Evolutionary conservation across 2,113 vertebrate genomes (phyloP), one percentile per base, ranked within the genome.

Genomic region (Gambusia affinis): DNA sequence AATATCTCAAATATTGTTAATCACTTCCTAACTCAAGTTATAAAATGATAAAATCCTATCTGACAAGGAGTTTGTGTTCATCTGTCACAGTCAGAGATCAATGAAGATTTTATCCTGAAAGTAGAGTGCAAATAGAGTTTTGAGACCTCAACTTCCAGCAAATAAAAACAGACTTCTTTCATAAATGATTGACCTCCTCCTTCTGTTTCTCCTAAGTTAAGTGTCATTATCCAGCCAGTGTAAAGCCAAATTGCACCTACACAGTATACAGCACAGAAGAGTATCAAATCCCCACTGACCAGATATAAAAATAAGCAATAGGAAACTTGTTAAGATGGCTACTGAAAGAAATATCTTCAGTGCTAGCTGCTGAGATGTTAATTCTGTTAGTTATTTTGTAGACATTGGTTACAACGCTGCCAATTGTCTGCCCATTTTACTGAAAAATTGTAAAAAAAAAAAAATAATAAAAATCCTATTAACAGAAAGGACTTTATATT

Each of bases 1-100:
- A 61, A 75, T 68, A 60, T 8, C 54, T 37, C 64, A 80, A 42
- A 64, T 74, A 29, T 73, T 74, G 8, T 66, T 78, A 71, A 84
- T 64, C 63, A 8, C 51, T 67, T 31, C 39, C 70, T 75, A 60
- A 70, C 22, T 76, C 30, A 4, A 37, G 27, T 66, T 77, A 51
- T 73, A 67, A 82, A 61, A 2, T 29, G 12, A 42, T 15, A 4
- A 68, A 69, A 75, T 60, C 29, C 66, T 28, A 30, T 81, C 57
- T 70, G 64, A 78, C 69, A 75, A 75, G 54, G 33, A 8, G 29
- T 82, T 80, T 74, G 57, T 35, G 19, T 65, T 51, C 35, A 54
- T 87, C 8, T 60, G 37, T 76, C 66, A 79, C 22, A 54, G 28
- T 54, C n/a, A 61, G 17, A 15, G 11, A 70, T 44, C 35, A 47